These are phyloP conservation scores for Xenops minutus DNA, from an alignment of 2,797 vertebrate genomes.

Conservation along the genomic window DNA sequence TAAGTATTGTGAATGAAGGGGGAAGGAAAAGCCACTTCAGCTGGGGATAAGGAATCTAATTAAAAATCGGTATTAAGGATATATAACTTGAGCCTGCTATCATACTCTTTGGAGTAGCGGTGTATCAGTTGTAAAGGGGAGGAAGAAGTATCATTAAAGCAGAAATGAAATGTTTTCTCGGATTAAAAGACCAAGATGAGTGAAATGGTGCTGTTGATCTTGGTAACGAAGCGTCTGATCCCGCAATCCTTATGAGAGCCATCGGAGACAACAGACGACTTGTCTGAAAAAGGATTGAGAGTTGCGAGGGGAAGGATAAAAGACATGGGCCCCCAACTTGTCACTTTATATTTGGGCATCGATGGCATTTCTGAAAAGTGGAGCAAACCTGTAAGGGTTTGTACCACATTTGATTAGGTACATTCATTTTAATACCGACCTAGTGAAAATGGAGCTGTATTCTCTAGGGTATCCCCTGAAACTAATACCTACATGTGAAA, in stretches of 20 bases:
- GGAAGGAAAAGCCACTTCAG: conserved; percentile 71
- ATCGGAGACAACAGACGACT: not conserved
- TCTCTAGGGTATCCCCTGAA: not conserved
- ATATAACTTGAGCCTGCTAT: conserved; percentile 37
- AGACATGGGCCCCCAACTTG: not conserved
- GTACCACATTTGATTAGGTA: not conserved
- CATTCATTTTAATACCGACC: not conserved
- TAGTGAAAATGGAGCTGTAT: not conserved
- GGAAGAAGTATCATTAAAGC: not conserved
- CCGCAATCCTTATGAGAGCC: not conserved
- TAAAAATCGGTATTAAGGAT: conserved; percentile 69
- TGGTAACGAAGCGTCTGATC: not conserved
- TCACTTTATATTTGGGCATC: not conserved
- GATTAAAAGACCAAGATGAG: not conserved
- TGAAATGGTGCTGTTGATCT: not conserved
- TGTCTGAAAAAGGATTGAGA: not conserved
- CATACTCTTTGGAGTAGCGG: conserved; percentile 37
- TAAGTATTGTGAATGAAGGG: conserved; percentile 75
- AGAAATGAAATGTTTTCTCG: conserved; percentile 7
- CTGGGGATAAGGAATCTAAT: conserved; percentile 72
- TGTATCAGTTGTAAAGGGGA: conserved; percentile 26
- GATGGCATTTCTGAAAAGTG: not conserved
- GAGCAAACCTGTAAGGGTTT: not conserved
- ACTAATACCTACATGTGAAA: not conserved
- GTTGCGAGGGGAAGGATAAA: not conserved